Evolutionary conservation across 2,888 invertebrate genomes (phyloP), one percentile per base, ranked within the genome.

Genomic region (Lochmaea crataegi): DNA sequence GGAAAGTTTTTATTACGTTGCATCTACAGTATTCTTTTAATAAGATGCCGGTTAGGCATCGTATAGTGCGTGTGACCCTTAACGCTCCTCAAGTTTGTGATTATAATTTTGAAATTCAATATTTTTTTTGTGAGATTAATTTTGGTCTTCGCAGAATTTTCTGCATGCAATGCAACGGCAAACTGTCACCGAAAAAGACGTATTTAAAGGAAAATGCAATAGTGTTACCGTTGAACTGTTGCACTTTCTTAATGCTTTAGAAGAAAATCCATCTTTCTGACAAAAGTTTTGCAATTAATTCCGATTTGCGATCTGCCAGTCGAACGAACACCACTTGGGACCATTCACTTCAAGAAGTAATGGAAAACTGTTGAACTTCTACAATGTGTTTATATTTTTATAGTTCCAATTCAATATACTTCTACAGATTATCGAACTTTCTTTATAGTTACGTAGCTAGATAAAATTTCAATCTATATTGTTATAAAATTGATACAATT

Each of bases 251-350:
- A 69, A 69, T 69, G 69, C 69, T 64, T 64, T 56, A 57, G 32
- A 64, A 69, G 69, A 69, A 64, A 69, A 69, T 69, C 69, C 56
- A 64, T 69, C 69, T 69, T 69, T 69, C 69, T 42, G 53, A 69
- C 69, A 69, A 69, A 69, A 69, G 69, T 69, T 69, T 69, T 57
- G 69, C 69, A 69, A 69, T 69, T 69, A 69, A 69, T 69, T 69
- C 69, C 56, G 69, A 69, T 69, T 69, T 69, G 69, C 69, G 69
- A 69, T 69, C 63, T 69, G 69, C 69, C 69, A 69, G 56, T 26
- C 53, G 69, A 69, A 63, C 42, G 69, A 69, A 64, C 69, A 51
- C 63, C 56, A 11, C 26, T 26, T 16, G 63, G 69, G 56, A 63
- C 56, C 56, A 38, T 58, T 69, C 69, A 53, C 22, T 64, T 22